A percentile compares a stretch with the other conserved stretches of the same genome.
Conservation (phyloP, 2,113 vertebrate species). For the Nyctereutes procyonoides region DNA sequence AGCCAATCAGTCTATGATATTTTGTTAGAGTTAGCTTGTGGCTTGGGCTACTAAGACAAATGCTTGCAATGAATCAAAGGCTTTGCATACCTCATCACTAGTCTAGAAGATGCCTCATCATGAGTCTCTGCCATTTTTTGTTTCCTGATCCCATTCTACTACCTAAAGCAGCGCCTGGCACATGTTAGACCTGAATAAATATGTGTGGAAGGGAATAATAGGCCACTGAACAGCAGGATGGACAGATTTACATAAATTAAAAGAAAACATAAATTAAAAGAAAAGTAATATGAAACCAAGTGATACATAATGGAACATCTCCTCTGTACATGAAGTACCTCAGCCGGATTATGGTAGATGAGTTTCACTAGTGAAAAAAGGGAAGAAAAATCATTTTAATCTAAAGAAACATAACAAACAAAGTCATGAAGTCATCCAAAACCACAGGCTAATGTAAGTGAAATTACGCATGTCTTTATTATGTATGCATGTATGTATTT, state of each 20-base stretch:
- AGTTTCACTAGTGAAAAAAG: background rate
- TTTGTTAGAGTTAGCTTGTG: background rate
- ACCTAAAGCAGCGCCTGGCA: background rate
- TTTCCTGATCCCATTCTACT: background rate
- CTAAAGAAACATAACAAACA: background rate
- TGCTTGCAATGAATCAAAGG: background rate
- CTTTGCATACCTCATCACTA: background rate
- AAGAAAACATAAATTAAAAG: background rate
- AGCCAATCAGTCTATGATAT: background rate
- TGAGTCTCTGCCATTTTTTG: background rate
- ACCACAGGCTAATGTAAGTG: background rate
- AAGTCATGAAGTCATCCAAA: background rate
- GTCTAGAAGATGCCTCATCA: background rate
- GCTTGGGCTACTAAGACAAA: background rate
- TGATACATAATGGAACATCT: background rate
- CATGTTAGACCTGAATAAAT: background rate
- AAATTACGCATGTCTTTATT: background rate
- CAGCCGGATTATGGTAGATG: background rate
- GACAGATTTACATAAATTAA: background rate
- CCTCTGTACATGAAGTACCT: background rate
- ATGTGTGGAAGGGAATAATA: background rate
- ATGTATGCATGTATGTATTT: too few relatives aligned
- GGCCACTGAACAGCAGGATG: background rate
- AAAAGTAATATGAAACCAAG: background rate
- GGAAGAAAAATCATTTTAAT: background rate